These are phyloP conservation scores for Arctopsyche grandis DNA, from an alignment of 1,140 invertebrate genomes.

Conservation along the genomic window DNA sequence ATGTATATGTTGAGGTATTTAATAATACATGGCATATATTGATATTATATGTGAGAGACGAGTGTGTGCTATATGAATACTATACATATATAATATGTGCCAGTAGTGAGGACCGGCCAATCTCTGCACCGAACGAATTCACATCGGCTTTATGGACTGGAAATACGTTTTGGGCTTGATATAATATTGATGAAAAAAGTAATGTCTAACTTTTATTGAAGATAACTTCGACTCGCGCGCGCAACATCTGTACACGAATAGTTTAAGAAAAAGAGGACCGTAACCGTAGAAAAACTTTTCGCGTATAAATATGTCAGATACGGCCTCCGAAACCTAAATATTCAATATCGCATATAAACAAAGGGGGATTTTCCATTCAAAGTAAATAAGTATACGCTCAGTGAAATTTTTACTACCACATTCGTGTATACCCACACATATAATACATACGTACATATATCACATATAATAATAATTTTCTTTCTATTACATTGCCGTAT, in stretches of 20 bases:
- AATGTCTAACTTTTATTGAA: slow-evolving; percentile 50
- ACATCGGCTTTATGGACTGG: slow-evolving; percentile 47
- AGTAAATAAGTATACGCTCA: too few species aligned
- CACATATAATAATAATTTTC: too few species aligned
- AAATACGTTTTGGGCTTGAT: slow-evolving; percentile 45
- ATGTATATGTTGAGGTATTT: too few species aligned
- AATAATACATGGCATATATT: too few species aligned
- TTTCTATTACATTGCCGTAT: too few species aligned
- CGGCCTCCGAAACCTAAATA: not conserved
- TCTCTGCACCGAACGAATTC: slow-evolving; percentile 45
- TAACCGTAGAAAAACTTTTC: not conserved
- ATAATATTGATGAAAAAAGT: slow-evolving; percentile 53
- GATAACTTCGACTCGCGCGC: slow-evolving; percentile 34
- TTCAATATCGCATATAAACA: slow-evolving; percentile 2
- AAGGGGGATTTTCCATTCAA: too few species aligned
- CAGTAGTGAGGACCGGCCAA: slow-evolving; percentile 20
- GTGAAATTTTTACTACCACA: too few species aligned
- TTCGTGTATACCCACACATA: too few species aligned
- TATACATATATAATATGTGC: not conserved
- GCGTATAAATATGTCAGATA: slow-evolving; percentile 21
- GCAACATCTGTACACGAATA: slow-evolving; percentile 38
- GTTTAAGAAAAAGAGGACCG: slow-evolving; percentile 1
- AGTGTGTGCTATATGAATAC: not conserved
- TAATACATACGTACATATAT: too few species aligned
- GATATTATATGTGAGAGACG: not conserved